Evolutionary conservation across 2,888 invertebrate genomes (phyloP).

Genomic region (Meganola albula): DNA sequence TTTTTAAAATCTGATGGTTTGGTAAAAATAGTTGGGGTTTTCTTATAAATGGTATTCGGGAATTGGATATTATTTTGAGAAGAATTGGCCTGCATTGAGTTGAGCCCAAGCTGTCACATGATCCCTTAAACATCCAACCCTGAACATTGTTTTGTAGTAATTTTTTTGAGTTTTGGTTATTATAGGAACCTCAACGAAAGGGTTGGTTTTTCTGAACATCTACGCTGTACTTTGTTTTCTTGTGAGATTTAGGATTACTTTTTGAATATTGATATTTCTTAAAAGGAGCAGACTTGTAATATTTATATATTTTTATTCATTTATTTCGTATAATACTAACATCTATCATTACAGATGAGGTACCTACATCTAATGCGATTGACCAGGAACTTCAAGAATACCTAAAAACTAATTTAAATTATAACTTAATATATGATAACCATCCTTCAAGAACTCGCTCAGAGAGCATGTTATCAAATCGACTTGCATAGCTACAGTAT

Average conservation of each 20-base stretch:
- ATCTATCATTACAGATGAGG: no score
- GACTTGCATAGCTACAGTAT: no score
- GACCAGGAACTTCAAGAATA: no score
- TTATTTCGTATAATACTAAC: no score
- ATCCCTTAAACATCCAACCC: neutral
- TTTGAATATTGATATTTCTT: no score
- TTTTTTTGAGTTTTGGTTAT: neutral
- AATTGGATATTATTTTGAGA: neutral
- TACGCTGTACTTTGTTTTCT: neutral
- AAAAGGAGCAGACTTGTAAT: no score
- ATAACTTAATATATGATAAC: no score
- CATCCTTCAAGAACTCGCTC: no score
- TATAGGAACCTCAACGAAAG: neutral
- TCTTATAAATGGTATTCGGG: neutral
- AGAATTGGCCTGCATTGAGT: neutral
- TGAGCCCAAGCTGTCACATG: neutral
- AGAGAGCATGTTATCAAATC: no score
- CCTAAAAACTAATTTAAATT: no score
- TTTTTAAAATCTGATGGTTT: neutral
- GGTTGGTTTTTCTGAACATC: neutral
- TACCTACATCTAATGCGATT: no score
- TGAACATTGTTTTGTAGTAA: neutral
- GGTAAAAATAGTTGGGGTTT: neutral
- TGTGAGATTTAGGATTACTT: neutral
- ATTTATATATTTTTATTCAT: no score